A percentile compares a stretch with the other conserved stretches of the same genome.
Conservation (phyloP, 2,888 invertebrate genomes). For the Sarcophaga carnaria region DNA sequence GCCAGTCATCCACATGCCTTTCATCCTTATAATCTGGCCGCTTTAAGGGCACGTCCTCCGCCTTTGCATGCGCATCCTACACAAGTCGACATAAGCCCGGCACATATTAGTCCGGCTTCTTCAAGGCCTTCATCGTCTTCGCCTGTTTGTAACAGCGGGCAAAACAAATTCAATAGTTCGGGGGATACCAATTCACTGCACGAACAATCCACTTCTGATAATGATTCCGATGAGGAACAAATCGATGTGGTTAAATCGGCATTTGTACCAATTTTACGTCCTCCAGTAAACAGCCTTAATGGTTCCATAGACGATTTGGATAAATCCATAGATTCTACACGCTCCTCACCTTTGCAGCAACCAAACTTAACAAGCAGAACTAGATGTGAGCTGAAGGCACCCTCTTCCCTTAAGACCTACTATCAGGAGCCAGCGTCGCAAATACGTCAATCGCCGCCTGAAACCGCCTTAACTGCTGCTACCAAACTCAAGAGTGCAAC, state of each 20-base stretch:
- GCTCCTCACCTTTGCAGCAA: slow-evolving; percentile 75
- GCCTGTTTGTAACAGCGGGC: slow-evolving; percentile 73
- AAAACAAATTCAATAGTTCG: slow-evolving; percentile 82
- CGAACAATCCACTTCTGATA: slow-evolving; percentile 83
- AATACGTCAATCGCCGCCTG: slow-evolving; percentile 74
- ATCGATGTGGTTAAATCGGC: slow-evolving; percentile 90
- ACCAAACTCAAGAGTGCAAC: slow-evolving; percentile 84
- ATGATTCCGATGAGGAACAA: slow-evolving; percentile 86
- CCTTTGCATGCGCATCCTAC: slow-evolving; percentile 72
- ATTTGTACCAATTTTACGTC: slow-evolving; percentile 85
- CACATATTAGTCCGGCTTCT: slow-evolving; percentile 81
- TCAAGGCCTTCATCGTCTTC: slow-evolving; percentile 81
- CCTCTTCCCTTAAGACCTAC: slow-evolving; percentile 83
- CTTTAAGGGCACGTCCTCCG: slow-evolving; percentile 76
- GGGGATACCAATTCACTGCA: slow-evolving; percentile 86
- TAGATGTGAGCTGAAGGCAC: slow-evolving; percentile 85
- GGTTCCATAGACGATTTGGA: slow-evolving; percentile 75
- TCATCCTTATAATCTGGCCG: slow-evolving; percentile 83
- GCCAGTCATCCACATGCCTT: slow-evolving; percentile 81
- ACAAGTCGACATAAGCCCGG: slow-evolving; percentile 75
- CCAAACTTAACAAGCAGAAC: slow-evolving; percentile 76
- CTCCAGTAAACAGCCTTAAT: slow-evolving; percentile 81
- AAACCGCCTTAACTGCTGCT: slow-evolving; percentile 82
- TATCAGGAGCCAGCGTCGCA: slow-evolving; percentile 82
- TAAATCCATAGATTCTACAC: slow-evolving; percentile 77